phyloP scores from a whole-genome alignment of 2,888 invertebrate genomes.

The Torymus tubicola region DNA sequence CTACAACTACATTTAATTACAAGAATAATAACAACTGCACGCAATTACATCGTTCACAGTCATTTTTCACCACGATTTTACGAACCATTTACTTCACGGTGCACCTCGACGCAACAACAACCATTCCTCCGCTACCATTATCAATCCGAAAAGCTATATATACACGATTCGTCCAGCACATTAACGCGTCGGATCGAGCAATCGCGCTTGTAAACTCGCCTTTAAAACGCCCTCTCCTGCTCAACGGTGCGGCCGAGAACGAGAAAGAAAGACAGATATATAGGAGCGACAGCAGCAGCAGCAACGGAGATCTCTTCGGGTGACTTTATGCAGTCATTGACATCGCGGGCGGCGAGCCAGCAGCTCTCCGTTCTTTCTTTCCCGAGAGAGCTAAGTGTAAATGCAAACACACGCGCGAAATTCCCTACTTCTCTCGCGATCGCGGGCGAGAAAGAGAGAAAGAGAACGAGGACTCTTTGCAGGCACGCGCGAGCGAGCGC shows the following conservation, averaged over 20 bases:
- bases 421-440: conserved; percentile 7
- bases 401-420: conserved; percentile 55
- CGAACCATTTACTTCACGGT: conserved; percentile 15
- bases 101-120: conserved; percentile 20
- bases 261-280: conserved; percentile 20
- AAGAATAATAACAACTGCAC: too few species aligned
- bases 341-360: conserved; percentile 50
- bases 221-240: not conserved
- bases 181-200: not conserved
- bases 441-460: too few species aligned
- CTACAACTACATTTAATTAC: too few species aligned
- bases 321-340: conserved; percentile 58
- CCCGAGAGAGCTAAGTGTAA: conserved; percentile 50
- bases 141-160: too few species aligned
- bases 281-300: too few species aligned
- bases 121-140: not conserved
- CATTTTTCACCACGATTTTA: too few species aligned
- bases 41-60: too few species aligned
- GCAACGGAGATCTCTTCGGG: not conserved
- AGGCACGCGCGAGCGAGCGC: too few species aligned
- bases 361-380: conserved; percentile 49
- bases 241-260: conserved; percentile 39
- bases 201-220: conserved; percentile 8
- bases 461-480: too few species aligned
- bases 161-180: too few species aligned